Evolutionary conservation across 2,888 invertebrate genomes (phyloP).

Genomic region (Minunthozetes semirufus): DNA sequence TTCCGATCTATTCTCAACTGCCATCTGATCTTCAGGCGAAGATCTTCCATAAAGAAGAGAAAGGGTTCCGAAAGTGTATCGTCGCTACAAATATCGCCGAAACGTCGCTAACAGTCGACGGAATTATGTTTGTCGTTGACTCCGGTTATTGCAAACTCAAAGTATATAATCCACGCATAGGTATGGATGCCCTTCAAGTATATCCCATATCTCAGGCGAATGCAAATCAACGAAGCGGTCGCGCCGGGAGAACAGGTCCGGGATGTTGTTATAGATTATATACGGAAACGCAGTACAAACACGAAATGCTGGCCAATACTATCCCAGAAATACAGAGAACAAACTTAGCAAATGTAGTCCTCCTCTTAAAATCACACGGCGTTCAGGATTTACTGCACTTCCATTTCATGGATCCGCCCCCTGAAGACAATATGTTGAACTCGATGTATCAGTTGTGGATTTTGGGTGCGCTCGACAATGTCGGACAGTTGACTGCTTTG

Average conservation of each 20-base stretch:
- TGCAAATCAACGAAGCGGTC: conserved; percentile 92
- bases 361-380: too few relatives aligned
- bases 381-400: conserved; percentile 97
- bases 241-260: conserved; percentile 90
- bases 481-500: conserved; percentile 91
- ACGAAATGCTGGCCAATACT: conserved; percentile 96
- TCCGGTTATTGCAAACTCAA: conserved; percentile 99
- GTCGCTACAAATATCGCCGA: conserved; percentile 99
- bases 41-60: conserved; percentile 95
- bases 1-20: conserved; percentile 96
- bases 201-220: conserved; percentile 95
- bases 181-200: conserved; percentile 96
- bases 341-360: too few relatives aligned
- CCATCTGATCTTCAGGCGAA: conserved; percentile 99
- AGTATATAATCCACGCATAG: conserved; percentile 91
- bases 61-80: conserved; percentile 88
- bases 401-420: conserved; percentile 97
- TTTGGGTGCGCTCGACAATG: conserved; percentile 91
- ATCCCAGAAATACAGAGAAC: conserved; percentile 99
- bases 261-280: conserved; percentile 97
- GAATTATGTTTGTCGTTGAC: conserved; percentile 97
- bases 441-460: conserved; percentile 96
- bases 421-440: too few relatives aligned
- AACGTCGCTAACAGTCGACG: conserved; percentile 97
- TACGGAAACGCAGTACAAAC: conserved; percentile 96